These are phyloP conservation scores for Amblyornis subalaris DNA, from an alignment of 2,113 vertebrate species.

Conservation along the genomic window DNA sequence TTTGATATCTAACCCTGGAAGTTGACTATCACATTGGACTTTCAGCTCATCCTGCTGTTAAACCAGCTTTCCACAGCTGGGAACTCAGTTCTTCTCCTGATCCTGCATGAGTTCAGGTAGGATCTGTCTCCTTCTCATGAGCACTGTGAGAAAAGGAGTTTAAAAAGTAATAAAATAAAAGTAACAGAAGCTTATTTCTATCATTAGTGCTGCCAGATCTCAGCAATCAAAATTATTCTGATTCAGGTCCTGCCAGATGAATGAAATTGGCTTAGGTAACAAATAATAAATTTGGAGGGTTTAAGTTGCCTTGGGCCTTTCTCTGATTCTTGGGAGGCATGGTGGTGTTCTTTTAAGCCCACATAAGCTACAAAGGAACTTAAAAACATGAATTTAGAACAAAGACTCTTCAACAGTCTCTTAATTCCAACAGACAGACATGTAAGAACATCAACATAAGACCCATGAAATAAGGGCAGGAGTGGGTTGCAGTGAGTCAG, in stretches of 20 bases:
- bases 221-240: not conserved
- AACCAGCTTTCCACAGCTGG: not conserved
- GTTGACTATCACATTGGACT: not conserved
- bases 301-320: not conserved
- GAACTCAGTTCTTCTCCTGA: not conserved
- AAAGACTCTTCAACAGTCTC: not conserved
- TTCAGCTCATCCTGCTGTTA: not conserved
- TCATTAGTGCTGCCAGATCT: not conserved
- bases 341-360: not conserved
- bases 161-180: not conserved
- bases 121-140: fast-evolving
- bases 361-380: not conserved
- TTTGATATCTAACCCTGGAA: not conserved
- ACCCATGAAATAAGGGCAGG: not conserved
- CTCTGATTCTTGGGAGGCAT: not conserved
- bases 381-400: not conserved
- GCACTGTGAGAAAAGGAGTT: not conserved
- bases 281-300: not conserved
- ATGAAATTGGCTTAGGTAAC: not conserved
- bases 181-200: not conserved
- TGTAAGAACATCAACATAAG: not conserved
- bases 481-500: not conserved
- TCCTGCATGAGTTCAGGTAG: not conserved
- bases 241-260: not conserved
- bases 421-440: not conserved